phyloP scores from a whole-genome alignment of 2,797 vertebrate species.

The Hydrocynus forskahlii region DNA sequence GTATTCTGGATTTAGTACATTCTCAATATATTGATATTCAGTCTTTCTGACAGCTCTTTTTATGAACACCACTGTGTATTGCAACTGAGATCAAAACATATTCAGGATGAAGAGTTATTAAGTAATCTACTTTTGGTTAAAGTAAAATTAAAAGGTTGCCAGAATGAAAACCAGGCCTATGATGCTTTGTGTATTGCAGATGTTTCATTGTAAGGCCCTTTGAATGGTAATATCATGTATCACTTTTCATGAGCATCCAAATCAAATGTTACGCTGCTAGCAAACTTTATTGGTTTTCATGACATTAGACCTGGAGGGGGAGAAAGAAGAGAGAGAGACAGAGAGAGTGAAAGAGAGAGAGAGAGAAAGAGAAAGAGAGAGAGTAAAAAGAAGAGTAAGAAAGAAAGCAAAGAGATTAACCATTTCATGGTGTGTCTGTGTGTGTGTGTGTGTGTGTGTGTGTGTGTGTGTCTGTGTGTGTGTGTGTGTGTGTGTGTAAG shows the following conservation, averaged over 20 bases:
- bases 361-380: background rate
- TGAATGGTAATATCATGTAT: background rate
- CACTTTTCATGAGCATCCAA: too few relatives aligned
- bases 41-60: background rate
- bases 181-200: too few relatives aligned
- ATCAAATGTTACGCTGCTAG: slow-evolving; percentile 5
- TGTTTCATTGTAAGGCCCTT: background rate
- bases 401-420: slow-evolving; percentile 19
- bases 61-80: background rate
- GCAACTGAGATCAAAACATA: background rate
- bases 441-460: too few relatives aligned
- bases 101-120: background rate
- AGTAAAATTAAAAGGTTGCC: background rate
- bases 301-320: slow-evolving; percentile 23
- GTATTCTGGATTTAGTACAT: background rate
- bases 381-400: background rate
- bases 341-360: too few relatives aligned
- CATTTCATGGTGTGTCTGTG: slow-evolving; percentile 29
- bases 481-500: too few relatives aligned
- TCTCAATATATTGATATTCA: background rate
- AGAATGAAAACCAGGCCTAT: background rate
- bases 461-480: slow-evolving; percentile 13
- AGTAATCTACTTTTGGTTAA: background rate
- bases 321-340: background rate
- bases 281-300: slow-evolving; percentile 49